Conservation (phyloP, 2,113 vertebrate genomes). For the Conger conger region DNA sequence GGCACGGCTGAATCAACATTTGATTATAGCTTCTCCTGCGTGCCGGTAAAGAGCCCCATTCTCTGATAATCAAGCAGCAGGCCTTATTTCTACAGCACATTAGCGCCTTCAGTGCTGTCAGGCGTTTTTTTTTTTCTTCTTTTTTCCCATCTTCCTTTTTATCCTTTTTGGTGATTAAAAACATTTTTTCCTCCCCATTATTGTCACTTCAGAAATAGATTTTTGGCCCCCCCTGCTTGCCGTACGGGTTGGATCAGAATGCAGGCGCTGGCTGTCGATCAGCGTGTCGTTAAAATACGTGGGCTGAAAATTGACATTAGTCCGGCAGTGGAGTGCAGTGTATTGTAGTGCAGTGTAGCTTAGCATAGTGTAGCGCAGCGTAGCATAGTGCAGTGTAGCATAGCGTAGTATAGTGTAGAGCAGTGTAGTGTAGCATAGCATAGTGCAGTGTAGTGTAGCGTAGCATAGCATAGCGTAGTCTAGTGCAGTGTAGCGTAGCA, state of each 20-base stretch:
- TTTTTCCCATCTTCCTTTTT: too few relatives aligned
- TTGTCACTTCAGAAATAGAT: not conserved
- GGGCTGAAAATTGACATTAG: too few relatives aligned
- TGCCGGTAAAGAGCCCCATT: slow-evolving; percentile 56
- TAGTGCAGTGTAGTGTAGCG: too few relatives aligned
- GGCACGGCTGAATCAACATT: slow-evolving; percentile 71
- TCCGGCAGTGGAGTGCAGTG: too few relatives aligned
- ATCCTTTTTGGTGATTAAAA: not conserved
- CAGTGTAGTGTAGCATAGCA: too few relatives aligned
- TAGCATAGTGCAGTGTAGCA: too few relatives aligned
- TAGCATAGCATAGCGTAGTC: too few relatives aligned
- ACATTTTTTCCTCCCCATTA: not conserved
- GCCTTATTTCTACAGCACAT: slow-evolving; percentile 59
- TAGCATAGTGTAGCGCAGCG: too few relatives aligned
- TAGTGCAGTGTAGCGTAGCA: too few relatives aligned
- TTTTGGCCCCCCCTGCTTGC: slow-evolving; percentile 20
- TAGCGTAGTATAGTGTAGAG: too few relatives aligned
- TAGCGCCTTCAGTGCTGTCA: not conserved
- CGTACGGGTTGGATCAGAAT: not conserved
- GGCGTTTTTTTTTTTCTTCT: not conserved
- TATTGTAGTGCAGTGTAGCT: too few relatives aligned
- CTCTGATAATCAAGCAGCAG: slow-evolving; percentile 67
- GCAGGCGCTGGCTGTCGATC: not conserved
- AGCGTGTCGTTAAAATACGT: not conserved
- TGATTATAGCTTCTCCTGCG: slow-evolving; percentile 68